Conservation (phyloP, 2,797 vertebrate genomes). For the Sphenopsis melanotis region DNA sequence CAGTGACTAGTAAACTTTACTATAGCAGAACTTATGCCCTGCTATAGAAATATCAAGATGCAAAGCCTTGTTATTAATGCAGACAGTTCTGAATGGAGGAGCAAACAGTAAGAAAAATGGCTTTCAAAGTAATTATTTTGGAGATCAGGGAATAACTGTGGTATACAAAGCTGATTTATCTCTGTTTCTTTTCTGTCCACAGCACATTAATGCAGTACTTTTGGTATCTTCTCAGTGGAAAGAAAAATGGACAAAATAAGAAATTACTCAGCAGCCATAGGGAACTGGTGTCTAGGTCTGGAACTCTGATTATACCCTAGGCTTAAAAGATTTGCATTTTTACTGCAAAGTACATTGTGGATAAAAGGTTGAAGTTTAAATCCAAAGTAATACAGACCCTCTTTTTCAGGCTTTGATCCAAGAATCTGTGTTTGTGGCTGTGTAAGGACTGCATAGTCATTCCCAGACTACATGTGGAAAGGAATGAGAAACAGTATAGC, state of each 20-base stretch:
- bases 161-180: background rate
- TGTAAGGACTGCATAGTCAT: background rate
- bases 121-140: background rate
- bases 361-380: background rate
- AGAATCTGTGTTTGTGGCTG: background rate
- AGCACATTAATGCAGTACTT: background rate
- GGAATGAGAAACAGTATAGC: background rate
- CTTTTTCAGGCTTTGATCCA: background rate
- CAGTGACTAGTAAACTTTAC: background rate
- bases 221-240: background rate
- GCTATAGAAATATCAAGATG: background rate
- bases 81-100: background rate
- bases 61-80: background rate
- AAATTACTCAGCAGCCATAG: background rate
- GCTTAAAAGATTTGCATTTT: background rate
- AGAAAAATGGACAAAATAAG: background rate
- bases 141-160: background rate
- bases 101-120: background rate
- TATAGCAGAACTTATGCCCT: background rate
- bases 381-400: background rate
- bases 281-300: background rate
- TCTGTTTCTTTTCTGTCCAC: background rate
- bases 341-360: background rate
- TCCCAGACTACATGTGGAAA: background rate
- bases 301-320: background rate